Base-by-base conservation (phyloP, 2,888 invertebrate species). In the Crepidodera aurea region DNA sequence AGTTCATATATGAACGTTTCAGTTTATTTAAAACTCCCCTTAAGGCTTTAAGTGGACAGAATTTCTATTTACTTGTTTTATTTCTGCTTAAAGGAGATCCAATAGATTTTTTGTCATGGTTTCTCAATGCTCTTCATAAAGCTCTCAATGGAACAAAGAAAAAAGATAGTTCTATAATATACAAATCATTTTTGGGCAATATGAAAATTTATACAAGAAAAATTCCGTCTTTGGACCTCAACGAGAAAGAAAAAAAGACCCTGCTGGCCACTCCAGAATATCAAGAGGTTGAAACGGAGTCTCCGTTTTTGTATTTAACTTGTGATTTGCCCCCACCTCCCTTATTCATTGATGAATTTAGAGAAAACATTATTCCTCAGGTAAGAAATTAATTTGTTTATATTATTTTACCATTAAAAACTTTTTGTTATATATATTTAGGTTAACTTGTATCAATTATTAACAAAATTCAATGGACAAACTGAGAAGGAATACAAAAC, bases 331-430 rank as follows among this genome's bases (percentile, higher is more conserved):
- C 99, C 0, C 94, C 98, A 0, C 96, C 97, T 0, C 99, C 99
- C 0, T 84, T 98, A 12, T 99, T 98, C 78, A 97, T 96, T 63
- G 99, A 99, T 81, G 98, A 98, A 80, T 91, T 96, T 73, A 88
- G 94, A 68, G 98, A 99, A 83, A 99, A 98, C 81, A 99, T 99
- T 71, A 99, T 99, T 77, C 99, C 99, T 44, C 98, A 98, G 85
- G 95, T 93, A 73, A 39, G 13, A 25, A 12, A 46, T 34, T n/a
- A n/a, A 29, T 37, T 50, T 19, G 19, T 22, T 10, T 19, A 32
- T 16, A 18, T 19, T 3, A 8, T 29, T 3, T 15, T 19, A 25
- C 4, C 10, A 19, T 22, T 19, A 51, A 4, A 6, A 6, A 37
- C 40, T 16, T 40, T 42, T 42, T 29, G 4, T 54, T 19, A 13